phyloP scores from a whole-genome alignment of 1,140 invertebrate genomes.

The Lethocerus indicus region DNA sequence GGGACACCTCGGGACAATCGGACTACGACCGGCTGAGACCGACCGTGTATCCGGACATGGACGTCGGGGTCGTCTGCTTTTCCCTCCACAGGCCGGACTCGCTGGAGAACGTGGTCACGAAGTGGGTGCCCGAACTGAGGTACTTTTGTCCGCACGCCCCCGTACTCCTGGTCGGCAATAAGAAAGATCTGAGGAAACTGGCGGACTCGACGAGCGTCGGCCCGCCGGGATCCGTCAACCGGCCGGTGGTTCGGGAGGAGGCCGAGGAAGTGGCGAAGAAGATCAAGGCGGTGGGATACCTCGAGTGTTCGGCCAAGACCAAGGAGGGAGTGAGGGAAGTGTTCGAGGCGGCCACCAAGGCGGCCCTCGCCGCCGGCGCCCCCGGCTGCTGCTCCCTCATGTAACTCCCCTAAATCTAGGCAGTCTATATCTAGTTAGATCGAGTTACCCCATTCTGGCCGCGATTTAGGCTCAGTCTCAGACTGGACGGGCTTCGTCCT shows the following conservation, averaged over 20 bases:
- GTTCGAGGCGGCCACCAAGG: slow-evolving; percentile 96
- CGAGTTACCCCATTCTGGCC: too few species aligned
- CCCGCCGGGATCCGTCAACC: slow-evolving; percentile 99
- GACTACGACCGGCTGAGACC: slow-evolving; percentile 95
- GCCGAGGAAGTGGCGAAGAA: slow-evolving; percentile 97
- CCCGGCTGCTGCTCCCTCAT: too few species aligned
- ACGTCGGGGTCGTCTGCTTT: slow-evolving; percentile 96
- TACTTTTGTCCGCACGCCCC: slow-evolving; percentile 97
- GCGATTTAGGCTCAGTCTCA: too few species aligned
- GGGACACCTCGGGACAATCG: slow-evolving; percentile 98
- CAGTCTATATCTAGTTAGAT: too few species aligned
- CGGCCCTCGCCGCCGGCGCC: too few species aligned
- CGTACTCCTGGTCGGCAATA: slow-evolving; percentile 95
- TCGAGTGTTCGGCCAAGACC: slow-evolving; percentile 99
- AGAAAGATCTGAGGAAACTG: slow-evolving; percentile 90
- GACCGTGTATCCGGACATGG: slow-evolving; percentile 91
- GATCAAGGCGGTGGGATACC: slow-evolving; percentile 97
- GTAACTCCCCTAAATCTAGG: too few species aligned
- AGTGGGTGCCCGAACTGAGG: slow-evolving; percentile 95
- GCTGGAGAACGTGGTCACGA: slow-evolving; percentile 93
- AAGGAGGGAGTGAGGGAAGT: slow-evolving; percentile 99
- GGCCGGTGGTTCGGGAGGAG: slow-evolving; percentile 95
- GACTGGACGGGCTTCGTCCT: too few species aligned
- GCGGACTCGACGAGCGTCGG: slow-evolving; percentile 89
- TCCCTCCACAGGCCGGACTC: slow-evolving; percentile 94